Evolutionary conservation across 2,113 vertebrate species (phyloP).

Genomic region (Strix uralensis): DNA sequence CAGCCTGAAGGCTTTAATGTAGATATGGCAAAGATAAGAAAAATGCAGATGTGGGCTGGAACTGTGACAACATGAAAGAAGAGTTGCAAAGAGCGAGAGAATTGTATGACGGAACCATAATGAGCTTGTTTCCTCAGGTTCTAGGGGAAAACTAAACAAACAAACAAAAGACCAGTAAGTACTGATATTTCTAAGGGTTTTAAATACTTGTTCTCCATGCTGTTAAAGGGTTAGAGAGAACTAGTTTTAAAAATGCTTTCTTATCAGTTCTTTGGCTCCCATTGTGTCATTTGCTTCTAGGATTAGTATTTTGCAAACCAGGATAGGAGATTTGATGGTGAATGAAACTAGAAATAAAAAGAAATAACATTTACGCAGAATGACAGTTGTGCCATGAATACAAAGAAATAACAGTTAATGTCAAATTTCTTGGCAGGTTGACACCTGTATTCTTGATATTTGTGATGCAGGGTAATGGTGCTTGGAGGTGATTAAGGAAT

Average conservation of each 20-base stretch:
- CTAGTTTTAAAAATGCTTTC: background rate
- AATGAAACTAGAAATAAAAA: background rate
- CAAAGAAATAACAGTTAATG: background rate
- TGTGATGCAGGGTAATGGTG: background rate
- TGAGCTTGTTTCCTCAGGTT: background rate
- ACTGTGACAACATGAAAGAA: background rate
- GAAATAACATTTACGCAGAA: background rate
- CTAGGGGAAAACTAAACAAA: background rate
- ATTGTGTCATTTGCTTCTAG: background rate
- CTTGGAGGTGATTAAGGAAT: background rate
- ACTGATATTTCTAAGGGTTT: background rate
- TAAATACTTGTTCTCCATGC: background rate
- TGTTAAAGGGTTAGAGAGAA: background rate
- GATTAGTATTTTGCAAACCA: background rate
- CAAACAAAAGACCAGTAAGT: background rate
- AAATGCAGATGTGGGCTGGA: background rate
- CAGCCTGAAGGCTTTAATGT: background rate
- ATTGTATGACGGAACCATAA: background rate
- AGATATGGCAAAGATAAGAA: background rate
- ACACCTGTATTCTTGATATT: background rate
- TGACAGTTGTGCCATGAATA: background rate
- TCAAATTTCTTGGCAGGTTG: background rate
- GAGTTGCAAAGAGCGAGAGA: background rate
- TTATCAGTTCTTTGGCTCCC: background rate
- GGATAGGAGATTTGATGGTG: background rate